Conservation (phyloP, 2,888 invertebrate species). For the Acrobasis suavella region DNA sequence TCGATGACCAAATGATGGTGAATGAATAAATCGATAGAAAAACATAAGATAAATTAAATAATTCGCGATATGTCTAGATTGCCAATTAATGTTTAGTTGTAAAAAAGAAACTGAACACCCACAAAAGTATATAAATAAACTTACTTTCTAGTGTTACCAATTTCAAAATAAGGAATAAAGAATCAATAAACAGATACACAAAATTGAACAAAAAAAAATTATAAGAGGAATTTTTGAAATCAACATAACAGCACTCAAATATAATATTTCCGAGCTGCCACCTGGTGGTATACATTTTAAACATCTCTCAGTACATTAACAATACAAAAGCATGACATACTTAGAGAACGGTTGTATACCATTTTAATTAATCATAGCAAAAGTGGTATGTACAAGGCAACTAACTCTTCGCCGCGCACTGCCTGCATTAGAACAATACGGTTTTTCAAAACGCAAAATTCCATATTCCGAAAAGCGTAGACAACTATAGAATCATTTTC, state of each 20-base stretch:
- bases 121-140: no score
- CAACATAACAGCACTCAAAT: no score
- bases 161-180: background rate
- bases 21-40: constrained; percentile 28
- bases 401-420: constrained; percentile 9
- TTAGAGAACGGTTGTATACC: background rate
- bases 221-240: no score
- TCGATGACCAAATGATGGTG: constrained; percentile 24
- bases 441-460: background rate
- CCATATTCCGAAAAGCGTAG: no score
- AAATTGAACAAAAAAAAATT: background rate
- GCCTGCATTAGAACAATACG: background rate
- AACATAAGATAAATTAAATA: constrained; percentile 20
- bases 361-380: background rate
- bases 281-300: no score
- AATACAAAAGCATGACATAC: background rate
- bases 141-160: no score
- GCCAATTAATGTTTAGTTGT: background rate
- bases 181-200: background rate
- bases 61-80: background rate
- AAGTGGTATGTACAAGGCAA: background rate
- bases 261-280: no score
- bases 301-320: no score
- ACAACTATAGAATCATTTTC: background rate
- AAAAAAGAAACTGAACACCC: no score